These are phyloP conservation scores for Listrodromus nycthemerus DNA, from an alignment of 2,888 invertebrate species.

Conservation along the genomic window DNA sequence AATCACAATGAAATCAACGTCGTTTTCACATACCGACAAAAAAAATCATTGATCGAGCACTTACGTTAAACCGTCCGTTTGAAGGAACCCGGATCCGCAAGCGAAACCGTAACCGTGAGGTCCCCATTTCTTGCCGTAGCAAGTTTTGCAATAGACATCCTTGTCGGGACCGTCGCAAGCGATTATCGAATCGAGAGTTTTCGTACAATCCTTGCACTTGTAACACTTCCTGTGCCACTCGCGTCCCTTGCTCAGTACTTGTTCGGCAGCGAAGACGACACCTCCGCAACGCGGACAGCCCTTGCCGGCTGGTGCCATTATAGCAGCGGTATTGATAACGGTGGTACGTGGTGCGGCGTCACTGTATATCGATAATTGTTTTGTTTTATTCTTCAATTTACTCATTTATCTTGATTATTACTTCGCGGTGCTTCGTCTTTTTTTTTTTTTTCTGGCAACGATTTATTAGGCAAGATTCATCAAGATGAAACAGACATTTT, in stretches of 20 bases:
- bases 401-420: not conserved
- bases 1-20: slow-evolving; percentile 22
- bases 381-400: not conserved
- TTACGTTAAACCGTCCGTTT: slow-evolving; percentile 95
- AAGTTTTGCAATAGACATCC: slow-evolving; percentile 98
- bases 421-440: too few species aligned
- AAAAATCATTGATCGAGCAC: slow-evolving; percentile 78
- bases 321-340: slow-evolving; percentile 91
- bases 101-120: slow-evolving; percentile 98
- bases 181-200: slow-evolving; percentile 97
- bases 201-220: slow-evolving; percentile 96
- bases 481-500: not conserved
- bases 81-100: slow-evolving; percentile 96
- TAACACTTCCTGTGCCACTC: slow-evolving; percentile 98
- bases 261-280: slow-evolving; percentile 97
- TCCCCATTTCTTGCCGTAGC: slow-evolving; percentile 99
- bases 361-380: slow-evolving; percentile 83
- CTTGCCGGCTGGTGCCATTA: slow-evolving; percentile 93
- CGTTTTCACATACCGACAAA: slow-evolving; percentile 3
- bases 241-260: slow-evolving; percentile 94
- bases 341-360: slow-evolving; percentile 92
- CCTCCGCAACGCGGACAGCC: slow-evolving; percentile 96
- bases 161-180: slow-evolving; percentile 97
- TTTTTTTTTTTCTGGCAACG: not conserved
- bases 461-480: not conserved